Percentiles rank a stretch among this genome's conserved stretches.
phyloP scores from a whole-genome alignment of 1,140 invertebrate species.

The Apis laboriosa region DNA sequence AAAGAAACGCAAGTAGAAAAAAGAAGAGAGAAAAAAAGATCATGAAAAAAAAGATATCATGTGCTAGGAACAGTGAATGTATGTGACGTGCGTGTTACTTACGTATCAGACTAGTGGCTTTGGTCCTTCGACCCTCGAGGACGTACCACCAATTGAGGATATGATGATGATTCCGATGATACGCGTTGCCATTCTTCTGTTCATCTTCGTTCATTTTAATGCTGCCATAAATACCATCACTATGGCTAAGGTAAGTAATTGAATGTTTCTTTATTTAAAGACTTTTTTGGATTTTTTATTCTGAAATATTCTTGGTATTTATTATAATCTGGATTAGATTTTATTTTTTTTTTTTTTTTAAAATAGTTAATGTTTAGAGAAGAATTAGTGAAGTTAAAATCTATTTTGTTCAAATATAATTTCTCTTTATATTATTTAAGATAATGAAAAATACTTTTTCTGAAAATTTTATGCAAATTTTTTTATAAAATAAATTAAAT shows the following conservation, averaged over 20 bases:
- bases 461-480: no score
- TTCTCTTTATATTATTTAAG: no score
- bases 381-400: not conserved
- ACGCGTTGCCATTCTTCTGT: slow-evolving; percentile 46
- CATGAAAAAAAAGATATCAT: slow-evolving; percentile 44
- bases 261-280: not conserved
- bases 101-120: slow-evolving; percentile 44
- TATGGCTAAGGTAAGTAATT: slow-evolving; percentile 54
- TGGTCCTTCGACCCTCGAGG: slow-evolving; percentile 51
- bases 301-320: not conserved
- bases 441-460: no score
- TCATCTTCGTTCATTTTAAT: slow-evolving; percentile 46
- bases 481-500: no score
- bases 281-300: not conserved
- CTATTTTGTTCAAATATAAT: not conserved
- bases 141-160: slow-evolving; percentile 38
- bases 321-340: no score
- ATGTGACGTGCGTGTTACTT: slow-evolving; percentile 55
- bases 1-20: not conserved
- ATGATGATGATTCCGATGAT: slow-evolving; percentile 58
- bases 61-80: slow-evolving; percentile 48
- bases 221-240: slow-evolving; percentile 40
- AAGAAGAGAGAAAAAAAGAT: slow-evolving; percentile 7
- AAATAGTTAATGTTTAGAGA: no score
- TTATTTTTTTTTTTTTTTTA: not conserved